Evolutionary conservation across 2,797 vertebrate species (phyloP), one percentile per base, ranked within the genome.

Genomic region (Falco novaeseelandiae): DNA sequence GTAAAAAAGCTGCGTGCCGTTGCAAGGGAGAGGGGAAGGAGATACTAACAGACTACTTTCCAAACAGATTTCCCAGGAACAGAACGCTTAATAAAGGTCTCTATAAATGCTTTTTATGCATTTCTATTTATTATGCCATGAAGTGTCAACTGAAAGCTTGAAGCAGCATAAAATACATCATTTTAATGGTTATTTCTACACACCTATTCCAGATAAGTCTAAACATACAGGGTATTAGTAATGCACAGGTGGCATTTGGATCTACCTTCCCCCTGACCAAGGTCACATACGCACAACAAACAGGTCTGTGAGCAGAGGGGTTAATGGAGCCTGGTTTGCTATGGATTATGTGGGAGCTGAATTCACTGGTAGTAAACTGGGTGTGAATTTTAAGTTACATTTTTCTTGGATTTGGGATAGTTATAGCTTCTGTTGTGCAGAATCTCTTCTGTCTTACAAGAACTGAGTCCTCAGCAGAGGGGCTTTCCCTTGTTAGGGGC

Each of bases 61-160:
- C 89, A 97, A 96, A 74, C 54, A 90, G 83, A 96, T 92, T 96
- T 95, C 81, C 86, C 91, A 95, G 94, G 96, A 96, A 85, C 3
- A 79, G 46, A 62, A n/a, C 87, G 93, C 90, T 93, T 95, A 96
- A 79, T 91, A 91, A 77, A 85, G 20, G n/a, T 32, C 40, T n/a
- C 30, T 83, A 46, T 59, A 87, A 94, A 85, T 51, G 85, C 36
- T 85, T 94, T 90, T 54, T 14, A 2, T 83, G 76, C 16, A 21
- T 40, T 87, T 92, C 40, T 88, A 83, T 92, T 96, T 96, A 71
- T 88, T 95, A 72, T 90, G 77, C 92, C 85, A 83, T 3, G 0
- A 88, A 93, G 51, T 74, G 58, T 96, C 89, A 96, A 58, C 54
- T 55, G 29, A 90, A 91, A 69, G 54, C 74, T 80, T 93, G 90